A percentile compares a stretch with the other conserved stretches of the same genome.
These are phyloP conservation scores for Sussaba pulchella DNA, from an alignment of 2,888 invertebrate genomes.

Conservation along the genomic window DNA sequence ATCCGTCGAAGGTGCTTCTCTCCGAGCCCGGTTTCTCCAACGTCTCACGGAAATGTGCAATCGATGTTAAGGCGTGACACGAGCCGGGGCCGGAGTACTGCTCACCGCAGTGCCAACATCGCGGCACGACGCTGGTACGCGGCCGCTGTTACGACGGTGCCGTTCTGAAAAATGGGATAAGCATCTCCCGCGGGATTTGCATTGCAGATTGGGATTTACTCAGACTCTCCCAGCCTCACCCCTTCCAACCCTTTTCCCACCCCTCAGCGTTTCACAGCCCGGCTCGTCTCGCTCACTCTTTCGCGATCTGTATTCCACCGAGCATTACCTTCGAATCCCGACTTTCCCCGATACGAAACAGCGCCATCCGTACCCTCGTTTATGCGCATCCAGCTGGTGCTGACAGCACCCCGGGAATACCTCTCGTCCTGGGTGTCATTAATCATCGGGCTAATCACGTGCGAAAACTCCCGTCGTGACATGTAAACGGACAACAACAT, in stretches of 20 bases:
- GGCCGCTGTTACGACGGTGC: neutral
- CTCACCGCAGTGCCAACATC: neutral
- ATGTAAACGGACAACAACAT: neutral
- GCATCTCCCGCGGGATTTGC: constrained; percentile 46
- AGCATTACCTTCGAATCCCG: constrained; percentile 4
- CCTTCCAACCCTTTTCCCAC: neutral
- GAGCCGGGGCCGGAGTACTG: too few relatives aligned
- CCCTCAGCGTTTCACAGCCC: too few relatives aligned
- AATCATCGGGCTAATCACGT: constrained; percentile 23
- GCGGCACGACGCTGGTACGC: neutral
- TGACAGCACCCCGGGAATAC: neutral
- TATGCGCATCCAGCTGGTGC: neutral
- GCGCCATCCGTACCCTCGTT: neutral
- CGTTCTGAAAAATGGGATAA: constrained; percentile 53
- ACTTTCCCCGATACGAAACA: constrained; percentile 20
- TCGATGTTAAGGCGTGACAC: too few relatives aligned
- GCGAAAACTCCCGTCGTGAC: constrained; percentile 8
- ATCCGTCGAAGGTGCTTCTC: neutral
- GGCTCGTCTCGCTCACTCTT: neutral
- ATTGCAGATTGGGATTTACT: constrained; percentile 46
- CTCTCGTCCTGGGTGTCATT: neutral
- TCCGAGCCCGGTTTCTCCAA: neutral
- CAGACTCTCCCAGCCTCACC: neutral
- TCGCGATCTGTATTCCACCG: constrained; percentile 18
- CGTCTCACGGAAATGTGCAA: too few relatives aligned